Evolutionary conservation across 2,888 invertebrate genomes (phyloP).

Genomic region (Drosophila recens): DNA sequence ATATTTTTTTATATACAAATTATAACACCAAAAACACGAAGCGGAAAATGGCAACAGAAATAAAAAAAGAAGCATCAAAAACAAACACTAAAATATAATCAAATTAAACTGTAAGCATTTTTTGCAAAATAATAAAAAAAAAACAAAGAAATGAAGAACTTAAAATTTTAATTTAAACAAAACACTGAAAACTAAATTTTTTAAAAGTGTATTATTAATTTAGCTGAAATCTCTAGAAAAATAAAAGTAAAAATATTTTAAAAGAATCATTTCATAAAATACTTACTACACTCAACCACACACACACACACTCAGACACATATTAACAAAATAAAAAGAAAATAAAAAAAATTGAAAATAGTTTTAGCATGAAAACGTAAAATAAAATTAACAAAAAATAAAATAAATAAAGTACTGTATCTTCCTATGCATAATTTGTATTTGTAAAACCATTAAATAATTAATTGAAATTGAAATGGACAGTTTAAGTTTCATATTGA

Average conservation of each 20-base stretch:
- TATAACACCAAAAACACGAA: conserved; percentile 44
- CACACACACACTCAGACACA: conserved; percentile 30
- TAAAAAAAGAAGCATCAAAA: conserved; percentile 38
- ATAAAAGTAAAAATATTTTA: conserved; percentile 55
- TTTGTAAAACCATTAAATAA: conserved; percentile 37
- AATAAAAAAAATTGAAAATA: background rate
- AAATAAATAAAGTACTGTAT: conserved; percentile 59
- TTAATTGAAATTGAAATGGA: conserved; percentile 36
- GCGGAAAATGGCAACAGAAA: conserved; percentile 42
- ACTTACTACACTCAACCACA: conserved; percentile 28
- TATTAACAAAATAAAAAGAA: conserved; percentile 5
- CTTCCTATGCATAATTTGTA: conserved; percentile 71
- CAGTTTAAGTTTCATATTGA: conserved; percentile 32
- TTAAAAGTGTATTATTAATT: conserved; percentile 73
- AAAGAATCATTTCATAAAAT: conserved; percentile 52
- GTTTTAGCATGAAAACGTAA: conserved; percentile 24
- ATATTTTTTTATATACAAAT: conserved; percentile 74
- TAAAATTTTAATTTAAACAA: conserved; percentile 23
- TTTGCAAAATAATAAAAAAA: conserved; percentile 61
- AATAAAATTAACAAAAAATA: conserved; percentile 9
- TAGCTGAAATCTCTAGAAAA: conserved; percentile 79
- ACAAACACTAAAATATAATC: conserved; percentile 59
- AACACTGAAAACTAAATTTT: conserved; percentile 64
- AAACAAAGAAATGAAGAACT: conserved; percentile 37
- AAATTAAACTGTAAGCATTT: conserved; percentile 69